phyloP scores from a whole-genome alignment of 92 coral and sea anemone genomes.

The Umimayanthus chanpuru region DNA sequence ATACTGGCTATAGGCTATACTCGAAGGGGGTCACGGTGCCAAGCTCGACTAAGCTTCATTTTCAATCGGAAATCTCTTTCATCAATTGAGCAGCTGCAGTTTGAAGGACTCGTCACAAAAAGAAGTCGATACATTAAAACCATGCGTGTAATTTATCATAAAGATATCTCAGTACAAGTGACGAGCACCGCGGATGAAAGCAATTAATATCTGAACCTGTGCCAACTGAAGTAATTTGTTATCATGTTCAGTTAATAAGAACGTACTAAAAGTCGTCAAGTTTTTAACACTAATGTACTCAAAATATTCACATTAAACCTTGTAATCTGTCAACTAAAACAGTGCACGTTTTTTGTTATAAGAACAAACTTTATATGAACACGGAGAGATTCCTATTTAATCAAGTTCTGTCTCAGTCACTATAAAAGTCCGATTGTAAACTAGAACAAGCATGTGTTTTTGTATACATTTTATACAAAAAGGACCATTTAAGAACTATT shows the following conservation, averaged over 20 bases:
- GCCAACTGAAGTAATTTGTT: not conserved
- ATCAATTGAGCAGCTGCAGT: not conserved
- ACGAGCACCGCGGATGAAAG: not conserved
- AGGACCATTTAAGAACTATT: no score
- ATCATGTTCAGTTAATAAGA: no score
- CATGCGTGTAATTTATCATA: not conserved
- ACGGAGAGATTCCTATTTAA: no score
- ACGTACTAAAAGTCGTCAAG: not conserved
- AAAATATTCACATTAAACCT: no score
- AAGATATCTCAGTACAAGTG: not conserved
- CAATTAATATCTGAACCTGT: not conserved
- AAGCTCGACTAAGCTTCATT: not conserved
- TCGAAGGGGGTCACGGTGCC: not conserved
- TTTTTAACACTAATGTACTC: no score
- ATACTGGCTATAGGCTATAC: no score
- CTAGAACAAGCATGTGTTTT: no score
- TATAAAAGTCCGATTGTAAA: no score
- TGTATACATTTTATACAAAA: no score
- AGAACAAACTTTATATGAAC: no score
- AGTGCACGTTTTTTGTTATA: no score
- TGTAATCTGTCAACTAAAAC: not conserved
- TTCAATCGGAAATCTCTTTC: slow-evolving; percentile 1
- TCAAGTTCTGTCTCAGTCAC: no score
- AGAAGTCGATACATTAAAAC: not conserved
- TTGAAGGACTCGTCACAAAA: not conserved